Base-by-base conservation (phyloP, 2,888 invertebrate species). In the Metalampra italica region DNA sequence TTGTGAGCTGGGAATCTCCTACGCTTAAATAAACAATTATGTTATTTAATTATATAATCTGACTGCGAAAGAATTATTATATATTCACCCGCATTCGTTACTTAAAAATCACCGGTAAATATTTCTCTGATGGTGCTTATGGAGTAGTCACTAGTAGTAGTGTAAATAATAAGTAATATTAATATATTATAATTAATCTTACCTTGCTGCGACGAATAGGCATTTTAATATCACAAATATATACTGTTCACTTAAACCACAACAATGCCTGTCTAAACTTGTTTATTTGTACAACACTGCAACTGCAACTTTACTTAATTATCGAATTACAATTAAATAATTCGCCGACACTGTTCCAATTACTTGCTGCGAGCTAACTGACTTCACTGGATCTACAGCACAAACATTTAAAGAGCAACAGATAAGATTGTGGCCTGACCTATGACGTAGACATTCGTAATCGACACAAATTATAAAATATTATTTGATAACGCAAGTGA, bases 341-440 rank as follows among this genome's bases (percentile, higher is more conserved):
- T 59, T 52, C 29, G 46, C 45, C 22, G 43, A 58, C 71, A 74
- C 68, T 59, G 53, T 60, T 64, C 47, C 60, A 65, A 67, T 69
- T 69, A 72, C 71, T 70, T 61, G 82, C 78, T 76, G 63, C 62
- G 70, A 75, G 77, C 81, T 74, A 81, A 89, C 88, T 88, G 87
- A 83, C 82, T 87, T 75, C 70, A 76, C 71, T 77, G 71, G 71
- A 75, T 77, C 79, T 68, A 77, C 78, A 79, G 79, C 87, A 81
- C 83, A 84, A 83, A 84, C 82, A 88, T 89, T 81, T 88, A 88
- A 87, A 84, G 77, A 71, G 75, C 70, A 71, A 68, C 71, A 64
- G 89, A 88, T 89, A 85, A 88, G 86, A 87, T 80, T 77, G 76
- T 66, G 73, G 57, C 69, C 65, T 84, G 84, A 86, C 82, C 85